Conservation (phyloP, 2,113 vertebrate species). For the Oophaga pumilio region DNA sequence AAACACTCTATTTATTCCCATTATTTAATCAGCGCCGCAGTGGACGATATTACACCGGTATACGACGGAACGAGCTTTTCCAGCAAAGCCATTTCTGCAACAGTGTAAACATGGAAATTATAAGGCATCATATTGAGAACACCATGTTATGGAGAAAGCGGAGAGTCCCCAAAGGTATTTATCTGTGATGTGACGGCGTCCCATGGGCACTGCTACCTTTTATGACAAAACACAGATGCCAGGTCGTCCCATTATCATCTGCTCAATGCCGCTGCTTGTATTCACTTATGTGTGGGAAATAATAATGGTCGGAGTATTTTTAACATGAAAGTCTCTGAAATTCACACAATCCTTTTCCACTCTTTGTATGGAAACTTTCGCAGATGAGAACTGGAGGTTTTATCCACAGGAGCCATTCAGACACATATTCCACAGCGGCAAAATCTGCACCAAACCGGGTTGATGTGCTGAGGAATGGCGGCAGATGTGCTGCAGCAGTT, state of each 20-base stretch:
- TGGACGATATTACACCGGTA: background rate
- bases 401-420: too few relatives aligned
- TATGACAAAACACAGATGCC: background rate
- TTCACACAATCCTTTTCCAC: too few relatives aligned
- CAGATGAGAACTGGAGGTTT: too few relatives aligned
- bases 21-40: background rate
- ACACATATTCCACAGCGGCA: too few relatives aligned
- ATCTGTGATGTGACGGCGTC: background rate
- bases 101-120: conserved; percentile 20
- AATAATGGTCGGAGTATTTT: background rate
- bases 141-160: background rate
- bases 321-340: background rate
- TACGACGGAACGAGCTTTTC: background rate
- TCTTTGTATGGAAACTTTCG: too few relatives aligned
- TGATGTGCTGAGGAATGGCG: too few relatives aligned
- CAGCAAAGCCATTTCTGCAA: background rate
- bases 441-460: too few relatives aligned
- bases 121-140: background rate
- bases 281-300: background rate
- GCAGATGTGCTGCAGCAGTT: too few relatives aligned
- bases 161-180: background rate
- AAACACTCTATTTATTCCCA: background rate
- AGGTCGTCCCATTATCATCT: background rate
- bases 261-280: background rate
- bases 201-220: background rate